A percentile compares a stretch with the other conserved stretches of the same genome.
These are phyloP conservation scores for Enhydra lutris DNA, from an alignment of 2,113 vertebrate species.

Conservation along the genomic window DNA sequence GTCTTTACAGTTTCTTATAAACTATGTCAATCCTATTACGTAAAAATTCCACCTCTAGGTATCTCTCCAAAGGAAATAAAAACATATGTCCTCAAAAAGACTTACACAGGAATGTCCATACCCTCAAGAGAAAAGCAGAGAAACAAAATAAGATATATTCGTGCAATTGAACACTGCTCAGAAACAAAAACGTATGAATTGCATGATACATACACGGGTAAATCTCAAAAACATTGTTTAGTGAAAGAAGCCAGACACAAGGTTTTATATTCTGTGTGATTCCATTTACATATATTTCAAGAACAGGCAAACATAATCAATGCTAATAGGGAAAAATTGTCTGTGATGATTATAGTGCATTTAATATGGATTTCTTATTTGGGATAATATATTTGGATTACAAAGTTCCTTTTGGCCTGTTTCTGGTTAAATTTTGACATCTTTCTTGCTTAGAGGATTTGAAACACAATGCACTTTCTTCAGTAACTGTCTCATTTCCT, in stretches of 20 bases:
- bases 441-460: background rate
- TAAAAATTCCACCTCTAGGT: background rate
- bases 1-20: background rate
- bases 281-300: background rate
- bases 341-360: background rate
- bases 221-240: background rate
- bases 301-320: background rate
- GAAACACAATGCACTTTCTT: background rate
- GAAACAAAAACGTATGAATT: background rate
- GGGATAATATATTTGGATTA: background rate
- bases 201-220: background rate
- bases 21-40: background rate
- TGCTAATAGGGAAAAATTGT: background rate
- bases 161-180: background rate
- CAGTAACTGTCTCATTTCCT: background rate
- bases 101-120: background rate
- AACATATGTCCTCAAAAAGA: background rate
- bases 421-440: background rate
- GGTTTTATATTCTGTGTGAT: background rate
- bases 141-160: background rate
- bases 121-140: background rate
- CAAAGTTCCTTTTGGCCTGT: background rate
- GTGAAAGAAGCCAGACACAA: background rate
- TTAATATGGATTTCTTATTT: background rate
- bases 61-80: conserved; percentile 28